Conservation (phyloP, 2,888 invertebrate species). For the Rhingia rostrata region DNA sequence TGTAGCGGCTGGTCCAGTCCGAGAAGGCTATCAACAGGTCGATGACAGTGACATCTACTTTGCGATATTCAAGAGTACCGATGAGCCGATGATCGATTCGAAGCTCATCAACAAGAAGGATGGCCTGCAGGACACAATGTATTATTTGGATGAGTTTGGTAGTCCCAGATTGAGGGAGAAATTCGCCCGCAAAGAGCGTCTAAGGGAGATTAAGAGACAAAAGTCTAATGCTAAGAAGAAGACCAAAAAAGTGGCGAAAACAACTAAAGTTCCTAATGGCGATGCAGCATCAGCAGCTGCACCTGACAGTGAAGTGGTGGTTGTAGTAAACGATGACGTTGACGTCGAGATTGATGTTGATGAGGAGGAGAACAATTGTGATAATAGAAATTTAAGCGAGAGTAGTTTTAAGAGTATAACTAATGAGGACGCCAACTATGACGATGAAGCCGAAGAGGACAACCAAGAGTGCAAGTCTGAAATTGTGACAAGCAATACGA, state of each 20-base stretch:
- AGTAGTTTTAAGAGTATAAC: slow-evolving; percentile 61
- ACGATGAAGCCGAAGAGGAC: slow-evolving; percentile 39
- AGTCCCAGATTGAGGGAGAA: slow-evolving; percentile 82
- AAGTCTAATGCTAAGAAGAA: slow-evolving; percentile 78
- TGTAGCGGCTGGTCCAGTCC: slow-evolving; percentile 70
- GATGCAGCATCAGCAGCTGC: slow-evolving; percentile 16
- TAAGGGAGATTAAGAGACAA: slow-evolving; percentile 78
- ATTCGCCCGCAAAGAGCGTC: slow-evolving; percentile 80
- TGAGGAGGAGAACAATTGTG: slow-evolving; percentile 70
- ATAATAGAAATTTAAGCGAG: slow-evolving; percentile 74
- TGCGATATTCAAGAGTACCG: slow-evolving; percentile 79
- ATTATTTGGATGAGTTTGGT: slow-evolving; percentile 82
- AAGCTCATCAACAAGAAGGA: slow-evolving; percentile 82
- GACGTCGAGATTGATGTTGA: slow-evolving; percentile 31
- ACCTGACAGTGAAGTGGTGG: slow-evolving; percentile 69
- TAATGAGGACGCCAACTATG: slow-evolving; percentile 47
- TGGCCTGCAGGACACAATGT: slow-evolving; percentile 82
- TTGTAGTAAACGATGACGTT: slow-evolving; percentile 69
- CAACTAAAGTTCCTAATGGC: slow-evolving; percentile 56
- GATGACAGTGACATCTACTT: slow-evolving; percentile 76
- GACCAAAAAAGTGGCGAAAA: slow-evolving; percentile 69
- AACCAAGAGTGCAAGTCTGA: slow-evolving; percentile 64
- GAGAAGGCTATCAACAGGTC: slow-evolving; percentile 58
- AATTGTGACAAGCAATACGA: slow-evolving; percentile 72
- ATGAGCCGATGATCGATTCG: slow-evolving; percentile 80